Percentiles rank a stretch among this genome's conserved stretches.
phyloP scores from a whole-genome alignment of 2,113 vertebrate genomes.

The Suricata suricatta region DNA sequence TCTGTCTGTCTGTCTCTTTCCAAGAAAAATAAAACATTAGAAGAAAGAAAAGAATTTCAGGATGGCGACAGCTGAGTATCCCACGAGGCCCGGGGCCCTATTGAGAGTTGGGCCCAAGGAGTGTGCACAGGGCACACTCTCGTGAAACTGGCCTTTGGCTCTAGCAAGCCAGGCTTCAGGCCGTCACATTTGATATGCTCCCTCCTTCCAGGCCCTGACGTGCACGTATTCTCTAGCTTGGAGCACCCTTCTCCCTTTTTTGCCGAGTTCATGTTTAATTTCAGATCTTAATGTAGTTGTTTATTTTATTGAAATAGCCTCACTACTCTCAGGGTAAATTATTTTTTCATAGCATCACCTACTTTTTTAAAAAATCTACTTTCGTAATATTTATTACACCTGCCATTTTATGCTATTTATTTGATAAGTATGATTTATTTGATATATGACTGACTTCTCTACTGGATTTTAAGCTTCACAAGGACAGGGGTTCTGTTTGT shows the following conservation, averaged over 20 bases:
- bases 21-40: too few relatives aligned
- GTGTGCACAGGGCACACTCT: rapidly evolving
- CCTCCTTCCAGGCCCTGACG: neutral
- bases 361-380: neutral
- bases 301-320: neutral
- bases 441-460: neutral
- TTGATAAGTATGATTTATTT: neutral
- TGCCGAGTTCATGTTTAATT: neutral
- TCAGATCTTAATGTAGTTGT: neutral
- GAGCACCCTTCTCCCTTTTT: neutral
- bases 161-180: neutral
- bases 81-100: neutral
- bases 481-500: neutral
- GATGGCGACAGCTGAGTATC: neutral
- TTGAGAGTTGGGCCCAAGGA: neutral
- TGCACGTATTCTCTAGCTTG: too few relatives aligned
- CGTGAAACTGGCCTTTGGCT: neutral
- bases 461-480: neutral
- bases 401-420: neutral
- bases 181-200: neutral
- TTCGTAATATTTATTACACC: neutral
- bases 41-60: neutral
- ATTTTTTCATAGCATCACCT: neutral
- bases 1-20: too few relatives aligned
- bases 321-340: neutral